phyloP scores from a whole-genome alignment of 2,888 invertebrate species.

The Drosophila nigritarsus region DNA sequence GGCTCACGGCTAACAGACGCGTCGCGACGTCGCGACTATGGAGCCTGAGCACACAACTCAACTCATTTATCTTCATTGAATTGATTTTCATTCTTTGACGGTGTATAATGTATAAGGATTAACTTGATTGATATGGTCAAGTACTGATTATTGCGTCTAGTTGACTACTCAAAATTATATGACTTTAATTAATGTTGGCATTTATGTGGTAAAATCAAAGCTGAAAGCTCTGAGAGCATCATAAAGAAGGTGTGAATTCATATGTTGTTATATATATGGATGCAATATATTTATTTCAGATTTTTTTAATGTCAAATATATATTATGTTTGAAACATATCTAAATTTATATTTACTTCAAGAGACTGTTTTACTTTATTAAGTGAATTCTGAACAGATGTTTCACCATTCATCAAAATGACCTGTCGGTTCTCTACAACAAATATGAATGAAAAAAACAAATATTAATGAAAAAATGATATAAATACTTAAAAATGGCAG shows the following conservation, averaged over 20 bases:
- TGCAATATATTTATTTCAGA: not conserved
- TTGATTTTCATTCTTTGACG: constrained; percentile 36
- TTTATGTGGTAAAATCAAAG: not conserved
- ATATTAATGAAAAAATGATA: not conserved
- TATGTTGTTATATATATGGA: not conserved
- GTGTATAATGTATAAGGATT: constrained; percentile 10
- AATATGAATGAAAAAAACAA: too few relatives aligned
- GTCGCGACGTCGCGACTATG: not conserved
- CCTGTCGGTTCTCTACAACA: not conserved
- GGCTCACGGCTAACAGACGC: constrained; percentile 2
- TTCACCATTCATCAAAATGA: not conserved
- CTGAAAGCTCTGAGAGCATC: not conserved
- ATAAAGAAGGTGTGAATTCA: not conserved
- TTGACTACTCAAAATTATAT: not conserved
- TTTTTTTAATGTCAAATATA: not conserved
- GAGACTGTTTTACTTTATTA: not conserved
- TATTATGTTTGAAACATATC: not conserved
- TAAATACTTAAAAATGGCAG: not conserved
- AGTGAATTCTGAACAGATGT: not conserved
- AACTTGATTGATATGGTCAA: constrained; percentile 37
- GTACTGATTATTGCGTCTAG: constrained; percentile 4
- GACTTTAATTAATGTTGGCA: too few relatives aligned
- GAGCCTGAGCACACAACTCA: constrained; percentile 23
- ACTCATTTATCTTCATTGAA: constrained; percentile 67
- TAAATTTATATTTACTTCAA: not conserved